phyloP scores from a whole-genome alignment of 2,113 vertebrate species.

The Anser cygnoides region DNA sequence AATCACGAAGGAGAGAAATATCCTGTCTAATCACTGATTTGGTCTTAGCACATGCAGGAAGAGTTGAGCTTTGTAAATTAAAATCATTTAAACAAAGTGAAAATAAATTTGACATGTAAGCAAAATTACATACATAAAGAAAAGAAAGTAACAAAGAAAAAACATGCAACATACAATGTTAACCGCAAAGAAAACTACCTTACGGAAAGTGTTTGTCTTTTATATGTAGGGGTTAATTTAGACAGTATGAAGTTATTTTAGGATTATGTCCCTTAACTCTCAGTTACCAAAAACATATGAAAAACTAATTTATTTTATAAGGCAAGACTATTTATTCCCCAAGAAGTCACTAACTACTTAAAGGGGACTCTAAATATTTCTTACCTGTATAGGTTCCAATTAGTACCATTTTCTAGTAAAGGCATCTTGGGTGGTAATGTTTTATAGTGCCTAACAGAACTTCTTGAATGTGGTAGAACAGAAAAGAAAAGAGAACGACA shows the following conservation, averaged over 20 bases:
- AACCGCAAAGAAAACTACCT: background rate
- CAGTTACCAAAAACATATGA: background rate
- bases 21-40: slow-evolving; percentile 80
- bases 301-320: background rate
- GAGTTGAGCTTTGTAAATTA: slow-evolving; percentile 83
- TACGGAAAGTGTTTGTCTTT: background rate
- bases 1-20: slow-evolving; percentile 75
- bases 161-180: background rate
- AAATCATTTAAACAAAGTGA: slow-evolving; percentile 67
- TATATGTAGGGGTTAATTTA: background rate
- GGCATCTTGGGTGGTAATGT: slow-evolving; percentile 93
- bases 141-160: slow-evolving; percentile 23
- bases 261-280: background rate
- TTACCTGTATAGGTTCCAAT: slow-evolving; percentile 94
- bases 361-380: slow-evolving; percentile 47
- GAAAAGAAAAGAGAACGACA: slow-evolving; percentile 9
- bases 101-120: slow-evolving; percentile 51
- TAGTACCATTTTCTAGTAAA: slow-evolving; percentile 90
- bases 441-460: slow-evolving; percentile 88
- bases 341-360: background rate
- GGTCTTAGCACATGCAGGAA: slow-evolving; percentile 89
- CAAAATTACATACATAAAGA: slow-evolving; percentile 27
- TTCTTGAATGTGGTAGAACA: slow-evolving; percentile 80
- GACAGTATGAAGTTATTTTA: background rate
- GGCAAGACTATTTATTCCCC: background rate